A percentile compares a stretch with the other conserved stretches of the same genome.
Evolutionary conservation across 2,888 invertebrate genomes (phyloP).

Genomic region (Tiphia femorata): DNA sequence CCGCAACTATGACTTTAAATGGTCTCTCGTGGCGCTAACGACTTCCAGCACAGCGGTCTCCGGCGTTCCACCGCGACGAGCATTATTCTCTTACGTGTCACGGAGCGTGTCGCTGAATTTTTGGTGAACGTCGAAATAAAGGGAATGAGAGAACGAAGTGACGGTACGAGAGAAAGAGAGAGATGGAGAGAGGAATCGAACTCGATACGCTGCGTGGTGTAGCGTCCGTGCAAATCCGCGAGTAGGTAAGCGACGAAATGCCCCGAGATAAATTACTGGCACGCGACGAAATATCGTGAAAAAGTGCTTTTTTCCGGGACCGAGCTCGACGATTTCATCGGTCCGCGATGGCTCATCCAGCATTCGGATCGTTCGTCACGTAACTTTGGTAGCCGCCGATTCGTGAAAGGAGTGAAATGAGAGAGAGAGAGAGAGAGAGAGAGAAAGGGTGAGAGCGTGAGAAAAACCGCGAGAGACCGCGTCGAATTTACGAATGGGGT

Average conservation of each 20-base stretch:
- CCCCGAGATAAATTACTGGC: no score
- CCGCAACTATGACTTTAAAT: conserved; percentile 24
- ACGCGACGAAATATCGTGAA: no score
- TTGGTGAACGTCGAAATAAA: neutral
- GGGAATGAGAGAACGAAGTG: neutral
- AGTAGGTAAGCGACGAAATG: no score
- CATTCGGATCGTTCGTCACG: no score
- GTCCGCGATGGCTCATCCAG: no score
- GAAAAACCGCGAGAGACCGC: neutral
- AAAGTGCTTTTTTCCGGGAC: no score
- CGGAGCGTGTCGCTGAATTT: neutral
- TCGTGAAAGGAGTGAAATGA: neutral
- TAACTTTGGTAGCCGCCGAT: no score
- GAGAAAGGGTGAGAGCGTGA: neutral
- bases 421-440: neutral
- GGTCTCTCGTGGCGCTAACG: conserved; percentile 30
- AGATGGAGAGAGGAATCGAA: neutral
- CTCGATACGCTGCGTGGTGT: neutral
- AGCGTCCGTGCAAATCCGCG: neutral
- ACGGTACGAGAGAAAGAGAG: neutral
- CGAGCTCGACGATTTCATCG: no score
- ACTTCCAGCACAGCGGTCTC: conserved; percentile 16
- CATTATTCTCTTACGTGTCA: conserved; percentile 20
- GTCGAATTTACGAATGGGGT: neutral
- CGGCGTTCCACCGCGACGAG: conserved; percentile 8